Percentiles rank a stretch among this genome's conserved stretches.
Evolutionary conservation across 2,113 vertebrate genomes (phyloP).

Genomic region (Chelonoidis abingdonii): DNA sequence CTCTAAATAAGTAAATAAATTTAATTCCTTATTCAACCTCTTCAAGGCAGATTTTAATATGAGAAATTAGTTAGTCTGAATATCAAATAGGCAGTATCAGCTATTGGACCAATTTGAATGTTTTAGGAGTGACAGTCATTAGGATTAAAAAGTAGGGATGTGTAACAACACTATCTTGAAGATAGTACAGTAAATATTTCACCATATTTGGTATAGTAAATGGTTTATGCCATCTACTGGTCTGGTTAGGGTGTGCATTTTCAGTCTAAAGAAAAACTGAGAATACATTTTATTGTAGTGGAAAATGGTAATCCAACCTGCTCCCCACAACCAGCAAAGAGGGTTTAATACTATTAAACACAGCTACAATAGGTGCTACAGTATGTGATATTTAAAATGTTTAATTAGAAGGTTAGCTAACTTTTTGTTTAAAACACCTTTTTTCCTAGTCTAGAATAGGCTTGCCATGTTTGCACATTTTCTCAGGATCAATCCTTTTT

Average conservation of each 20-base stretch:
- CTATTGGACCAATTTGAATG: not conserved
- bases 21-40: not conserved
- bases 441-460: not conserved
- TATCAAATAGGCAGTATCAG: not conserved
- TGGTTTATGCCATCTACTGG: slow-evolving; percentile 72
- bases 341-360: rapidly evolving
- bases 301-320: not conserved
- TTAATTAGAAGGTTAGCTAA: not conserved
- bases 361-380: not conserved
- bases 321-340: not conserved
- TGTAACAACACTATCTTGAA: rapidly evolving
- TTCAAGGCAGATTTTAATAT: not conserved
- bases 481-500: not conserved
- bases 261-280: not conserved
- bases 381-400: not conserved
- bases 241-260: slow-evolving; percentile 42
- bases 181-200: not conserved
- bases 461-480: not conserved
- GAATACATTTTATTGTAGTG: rapidly evolving
- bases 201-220: slow-evolving; percentile 48
- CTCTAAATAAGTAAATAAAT: not conserved
- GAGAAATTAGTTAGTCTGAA: not conserved
- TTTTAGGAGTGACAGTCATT: not conserved
- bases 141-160: not conserved
- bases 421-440: not conserved